Evolutionary conservation across 2,113 vertebrate species (phyloP), one percentile per base, ranked within the genome.

Genomic region (Odontesthes bonariensis): DNA sequence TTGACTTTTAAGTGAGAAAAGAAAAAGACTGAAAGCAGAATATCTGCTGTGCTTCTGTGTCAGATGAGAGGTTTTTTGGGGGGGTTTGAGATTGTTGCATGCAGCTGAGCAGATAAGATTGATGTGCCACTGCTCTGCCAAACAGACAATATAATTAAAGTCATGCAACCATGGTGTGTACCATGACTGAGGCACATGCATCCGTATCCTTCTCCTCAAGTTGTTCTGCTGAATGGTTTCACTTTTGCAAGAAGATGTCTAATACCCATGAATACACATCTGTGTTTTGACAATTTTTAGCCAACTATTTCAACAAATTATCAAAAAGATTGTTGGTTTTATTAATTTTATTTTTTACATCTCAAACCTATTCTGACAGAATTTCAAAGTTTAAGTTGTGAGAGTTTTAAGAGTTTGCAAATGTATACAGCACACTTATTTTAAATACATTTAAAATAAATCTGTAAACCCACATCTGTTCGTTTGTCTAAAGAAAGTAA

Each of bases 141-240:
- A 86, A 89, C 82, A 81, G 76, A 85, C 81, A 88, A 82, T 84
- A 54, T 87, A 84, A 91, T 89, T 91, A 88, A 89, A 88, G 76
- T 84, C 84, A 87, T 52, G 70, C 86, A 91, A 76, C 80, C 82
- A 76, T 81, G 82, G 66, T 46, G 58, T 60, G 63, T n/a, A 76
- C 72, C 68, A 63, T 56, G 61, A 69, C 81, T 51, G 66, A 80
- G 75, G 59, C 62, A 46, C 53, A 44, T 68, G 72, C 16, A 69
- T 49, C 78, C 69, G 55, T 13, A 22, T 84, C 38, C 54, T 32
- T 68, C 58, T 68, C n/a, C 55, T 73, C n/a, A 56, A 23, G 20
- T 49, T 60, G 17, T 22, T 68, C 33, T 27, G 12, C 23, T 42
- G 67, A 62, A 38, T 72, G 11, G 5, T 67, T 73, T 73, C 44